Base-by-base conservation (phyloP, 2,797 vertebrate species). In the Macropodus opercularis region DNA sequence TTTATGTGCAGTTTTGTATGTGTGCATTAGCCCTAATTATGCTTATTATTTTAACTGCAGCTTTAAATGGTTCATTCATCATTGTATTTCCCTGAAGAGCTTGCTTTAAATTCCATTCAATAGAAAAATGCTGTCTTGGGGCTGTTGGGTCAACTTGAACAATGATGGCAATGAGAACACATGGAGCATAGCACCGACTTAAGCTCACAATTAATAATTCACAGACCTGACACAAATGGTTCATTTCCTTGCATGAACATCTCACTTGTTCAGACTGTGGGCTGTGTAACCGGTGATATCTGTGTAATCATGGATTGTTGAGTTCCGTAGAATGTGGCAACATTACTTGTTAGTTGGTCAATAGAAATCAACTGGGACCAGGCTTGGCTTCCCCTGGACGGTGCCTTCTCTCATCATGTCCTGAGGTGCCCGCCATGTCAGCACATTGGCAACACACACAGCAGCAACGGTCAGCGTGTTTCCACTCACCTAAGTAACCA, bases 181-280 rank as follows among this genome's bases (percentile, higher is more conserved):
- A 69, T 32, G 44, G 55, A 67, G 55, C 41, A 65, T 9, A 68
- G 53, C 63, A 57, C 63, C 57, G 63, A 80, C 50, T 72, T 73
- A 61, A 72, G 56, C 71, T 80, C 51, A 46, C 12, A 44, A 51
- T 81, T 46, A 80, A 80, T 85, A 79, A 80, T 84, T 83, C 34
- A 86, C 44, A 26, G 50, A 54, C 43, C 40, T 72, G 69, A 44
- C 59, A 72, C 55, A 52, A 74, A 79, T 79, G 41, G 51, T 83
- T 70, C 52, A 65, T 68, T 72, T 42, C 34, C 15, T 56, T 66
- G 12, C 48, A 44, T 47, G 42, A 47, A 62, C 64, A 80, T n/a
- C 29, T 56, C 8, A 27, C 35, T 72, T 50, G 58, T 55, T 63
- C 21, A 63, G 63, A 44, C 50, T n/a, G 34, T 49, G 6, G 4